Percentiles rank a stretch among this genome's conserved stretches.
Evolutionary conservation across 2,888 invertebrate genomes (phyloP).

Genomic region (Cryptocheilus praepositus): DNA sequence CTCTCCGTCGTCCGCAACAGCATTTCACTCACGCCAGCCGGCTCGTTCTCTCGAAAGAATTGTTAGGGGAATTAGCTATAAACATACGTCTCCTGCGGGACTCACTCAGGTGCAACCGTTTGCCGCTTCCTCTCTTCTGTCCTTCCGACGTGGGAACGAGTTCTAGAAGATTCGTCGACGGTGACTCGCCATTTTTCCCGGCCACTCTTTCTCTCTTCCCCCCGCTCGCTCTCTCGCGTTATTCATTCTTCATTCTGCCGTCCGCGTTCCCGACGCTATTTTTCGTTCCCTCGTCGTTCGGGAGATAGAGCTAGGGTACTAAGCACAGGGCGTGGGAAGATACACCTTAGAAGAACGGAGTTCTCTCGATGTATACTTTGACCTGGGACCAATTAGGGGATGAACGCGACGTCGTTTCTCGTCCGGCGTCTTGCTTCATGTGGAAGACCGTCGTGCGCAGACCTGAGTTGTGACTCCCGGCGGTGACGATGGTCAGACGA

Average conservation of each 20-base stretch:
- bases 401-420: neutral
- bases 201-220: too few relatives aligned
- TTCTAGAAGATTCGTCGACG: neutral
- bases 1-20: too few relatives aligned
- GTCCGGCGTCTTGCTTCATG: too few relatives aligned
- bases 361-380: neutral
- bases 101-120: conserved; percentile 22
- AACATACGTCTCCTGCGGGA: conserved; percentile 33
- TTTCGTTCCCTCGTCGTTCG: neutral
- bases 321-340: neutral
- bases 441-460: too few relatives aligned
- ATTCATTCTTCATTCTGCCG: neutral
- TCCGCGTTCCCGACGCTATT: neutral
- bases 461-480: too few relatives aligned
- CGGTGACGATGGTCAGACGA: too few relatives aligned
- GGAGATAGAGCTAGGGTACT: neutral
- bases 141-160: neutral
- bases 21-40: conserved; percentile 31
- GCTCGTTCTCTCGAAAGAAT: conserved; percentile 23
- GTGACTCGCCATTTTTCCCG: too few relatives aligned
- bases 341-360: neutral
- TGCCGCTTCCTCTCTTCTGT: neutral
- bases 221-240: too few relatives aligned
- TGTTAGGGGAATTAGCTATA: conserved; percentile 39
- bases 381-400: conserved; percentile 5